Percentiles rank a stretch among this genome's conserved stretches.
phyloP scores from a whole-genome alignment of 2,113 vertebrate species.

The Agelaius tricolor region DNA sequence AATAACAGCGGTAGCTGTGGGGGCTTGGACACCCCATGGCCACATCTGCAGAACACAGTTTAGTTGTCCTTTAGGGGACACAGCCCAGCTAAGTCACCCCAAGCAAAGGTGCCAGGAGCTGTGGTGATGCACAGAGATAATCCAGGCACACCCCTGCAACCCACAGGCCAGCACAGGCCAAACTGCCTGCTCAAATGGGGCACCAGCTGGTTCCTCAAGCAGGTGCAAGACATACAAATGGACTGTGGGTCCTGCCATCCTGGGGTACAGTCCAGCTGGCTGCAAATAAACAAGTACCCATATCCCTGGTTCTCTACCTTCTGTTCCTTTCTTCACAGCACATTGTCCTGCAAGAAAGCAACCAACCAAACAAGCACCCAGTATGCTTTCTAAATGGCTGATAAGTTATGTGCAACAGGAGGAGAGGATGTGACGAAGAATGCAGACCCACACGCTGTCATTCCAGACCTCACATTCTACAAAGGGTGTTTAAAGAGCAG shows the following conservation, averaged over 20 bases:
- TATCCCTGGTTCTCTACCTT: background rate
- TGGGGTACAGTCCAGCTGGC: background rate
- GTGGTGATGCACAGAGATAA: background rate
- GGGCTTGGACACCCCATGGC: background rate
- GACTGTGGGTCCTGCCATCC: background rate
- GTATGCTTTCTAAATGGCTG: background rate
- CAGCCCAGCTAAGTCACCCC: background rate
- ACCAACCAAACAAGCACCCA: background rate
- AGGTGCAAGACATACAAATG: background rate
- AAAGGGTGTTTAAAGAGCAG: background rate
- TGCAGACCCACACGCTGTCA: background rate
- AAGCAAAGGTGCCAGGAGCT: background rate
- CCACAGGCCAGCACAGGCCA: rapidly evolving
- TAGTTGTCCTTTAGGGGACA: background rate
- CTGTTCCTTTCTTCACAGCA: background rate
- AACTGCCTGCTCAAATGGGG: background rate
- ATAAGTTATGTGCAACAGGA: background rate
- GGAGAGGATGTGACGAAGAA: background rate
- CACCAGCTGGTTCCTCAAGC: background rate
- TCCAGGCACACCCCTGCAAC: background rate
- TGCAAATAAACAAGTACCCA: background rate
- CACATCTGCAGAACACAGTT: background rate
- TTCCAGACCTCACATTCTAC: background rate
- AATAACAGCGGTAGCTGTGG: background rate
- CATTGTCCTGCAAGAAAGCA: background rate